Evolutionary conservation across 2,888 invertebrate genomes (phyloP), one percentile per base, ranked within the genome.

Genomic region (Pristionchus arcanus): DNA sequence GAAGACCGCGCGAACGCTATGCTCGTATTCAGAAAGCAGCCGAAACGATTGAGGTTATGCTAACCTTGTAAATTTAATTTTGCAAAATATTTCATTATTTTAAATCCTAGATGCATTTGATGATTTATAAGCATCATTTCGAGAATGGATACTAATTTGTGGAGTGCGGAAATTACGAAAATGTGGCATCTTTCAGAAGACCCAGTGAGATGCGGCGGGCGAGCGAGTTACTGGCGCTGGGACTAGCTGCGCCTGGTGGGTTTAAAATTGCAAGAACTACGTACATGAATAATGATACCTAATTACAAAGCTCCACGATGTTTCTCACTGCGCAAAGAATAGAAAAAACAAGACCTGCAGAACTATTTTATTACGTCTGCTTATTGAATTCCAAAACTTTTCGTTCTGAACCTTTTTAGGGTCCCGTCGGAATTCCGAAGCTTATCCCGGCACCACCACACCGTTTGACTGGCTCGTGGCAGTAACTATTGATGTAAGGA

Each of bases 1-100:
- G 92, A 92, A 28, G 92, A 92, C n/a, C 84, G 90, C 59, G 91
- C 92, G 34, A 92, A 93, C 85, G 91, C 90, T 0, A 63, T 92
- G 77, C 89, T 93, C 53, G 81, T 90, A n/a, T 92, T 91, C 89
- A 84, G 84, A 74, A 87, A 90, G n/a, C 89, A 74, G 19, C 86
- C 83, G 90, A 86, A 37, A 53, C 53, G 83, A 28, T 37, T 74
- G 28, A 81, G 81, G 81, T 81, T n/a, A 77, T 2, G 42, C 34
- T 5, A 28, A 28, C 25, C 31, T 15, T 71, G 1, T 71, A 13
- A 4, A 9, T n/a, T 66, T 66, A 16, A 3, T 55, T 55, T 55
- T 55, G 2, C 15, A 4, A 31, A 37, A 2, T 37, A 42, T 42
- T 42, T 55, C 55, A 55, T n/a, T n/a, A n/a, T n/a, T n/a, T n/a